Base-by-base conservation (phyloP, 2,797 vertebrate species). In the Premnoplex brunnescens region DNA sequence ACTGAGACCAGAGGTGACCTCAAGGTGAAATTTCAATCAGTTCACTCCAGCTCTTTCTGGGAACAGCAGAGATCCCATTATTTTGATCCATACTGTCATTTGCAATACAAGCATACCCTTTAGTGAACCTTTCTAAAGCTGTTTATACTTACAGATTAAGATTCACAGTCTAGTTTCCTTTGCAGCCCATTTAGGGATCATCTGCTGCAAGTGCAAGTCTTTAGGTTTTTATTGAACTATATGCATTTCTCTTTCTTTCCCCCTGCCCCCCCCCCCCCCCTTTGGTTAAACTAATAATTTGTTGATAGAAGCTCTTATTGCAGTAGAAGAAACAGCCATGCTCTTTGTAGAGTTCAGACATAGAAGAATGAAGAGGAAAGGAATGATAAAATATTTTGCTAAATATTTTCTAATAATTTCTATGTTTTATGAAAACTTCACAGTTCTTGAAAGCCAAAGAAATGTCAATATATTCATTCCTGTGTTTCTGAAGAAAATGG, bases 1-100 rank as follows among this genome's bases (percentile, higher is more conserved):
- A 20, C 32, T 66, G 72, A 89, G 58, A 84, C 36, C 58, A 96
- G 54, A 85, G 30, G 51, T 92, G 82, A 85, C 58, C 54, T 60
- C 69, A 66, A 67, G 72, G 75, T 94, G 62, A 75, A 95, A 96
- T 72, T 94, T 46, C 72, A 78, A 32, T 79, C 44, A 74, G 80
- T 52, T 83, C 64, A 37, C 26, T 59, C 54, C 58, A 88, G 36
- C 14, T 75, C 14, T 63, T 85, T 67, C 72, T 88, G 54, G 62
- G n/a, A 91, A 68, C 46, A 72, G 58, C 69, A 89, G 49, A 79
- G 37, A 85, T 64, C 46, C 78, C 39, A 49, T 92, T 91, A 75
- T 92, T 94, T 89, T 95, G 68, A 80, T 92, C 89, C 43, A 46
- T 52, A 58, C 26, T 92, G 75, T 66, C 76, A 78, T 77, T 85